Evolutionary conservation across 2,113 vertebrate genomes (phyloP).

Genomic region (Lates calcarifer): DNA sequence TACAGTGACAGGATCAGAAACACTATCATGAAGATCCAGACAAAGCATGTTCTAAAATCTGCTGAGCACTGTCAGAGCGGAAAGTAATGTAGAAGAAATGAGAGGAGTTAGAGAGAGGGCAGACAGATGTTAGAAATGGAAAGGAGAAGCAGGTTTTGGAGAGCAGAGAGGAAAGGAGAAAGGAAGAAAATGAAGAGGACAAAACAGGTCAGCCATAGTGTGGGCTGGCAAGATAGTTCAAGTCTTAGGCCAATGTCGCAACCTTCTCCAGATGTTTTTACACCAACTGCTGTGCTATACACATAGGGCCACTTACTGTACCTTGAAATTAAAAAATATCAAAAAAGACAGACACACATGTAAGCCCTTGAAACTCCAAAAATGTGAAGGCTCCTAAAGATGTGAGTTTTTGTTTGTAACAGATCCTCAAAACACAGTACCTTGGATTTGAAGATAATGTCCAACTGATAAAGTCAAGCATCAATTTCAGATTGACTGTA

Average conservation of each 20-base stretch:
- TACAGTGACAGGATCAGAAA: slow-evolving; percentile 10
- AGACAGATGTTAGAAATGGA: background rate
- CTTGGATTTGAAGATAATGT: background rate
- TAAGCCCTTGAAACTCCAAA: background rate
- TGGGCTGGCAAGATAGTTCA: slow-evolving; percentile 31
- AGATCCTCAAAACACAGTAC: slow-evolving; percentile 16
- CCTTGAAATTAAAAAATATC: background rate
- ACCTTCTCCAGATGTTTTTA: slow-evolving; percentile 57
- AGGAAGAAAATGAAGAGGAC: slow-evolving; percentile 5
- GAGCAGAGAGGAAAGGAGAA: slow-evolving; percentile 9
- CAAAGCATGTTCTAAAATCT: slow-evolving; percentile 53
- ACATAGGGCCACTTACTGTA: background rate
- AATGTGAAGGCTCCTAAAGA: background rate
- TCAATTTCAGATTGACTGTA: slow-evolving; percentile 35
- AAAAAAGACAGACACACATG: background rate
- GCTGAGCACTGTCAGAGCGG: background rate
- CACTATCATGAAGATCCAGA: slow-evolving; percentile 42
- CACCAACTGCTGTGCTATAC: slow-evolving; percentile 19
- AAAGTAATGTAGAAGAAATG: background rate
- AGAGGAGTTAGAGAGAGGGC: slow-evolving; percentile 13
- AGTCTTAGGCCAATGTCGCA: slow-evolving; percentile 49
- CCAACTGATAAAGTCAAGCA: background rate
- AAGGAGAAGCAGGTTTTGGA: slow-evolving; percentile 18
- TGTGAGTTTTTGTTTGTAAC: slow-evolving; percentile 18
- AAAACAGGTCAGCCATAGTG: slow-evolving; percentile 41